These are phyloP conservation scores for Cerastoderma edule DNA, from an alignment of 2,888 invertebrate species.

Conservation along the genomic window DNA sequence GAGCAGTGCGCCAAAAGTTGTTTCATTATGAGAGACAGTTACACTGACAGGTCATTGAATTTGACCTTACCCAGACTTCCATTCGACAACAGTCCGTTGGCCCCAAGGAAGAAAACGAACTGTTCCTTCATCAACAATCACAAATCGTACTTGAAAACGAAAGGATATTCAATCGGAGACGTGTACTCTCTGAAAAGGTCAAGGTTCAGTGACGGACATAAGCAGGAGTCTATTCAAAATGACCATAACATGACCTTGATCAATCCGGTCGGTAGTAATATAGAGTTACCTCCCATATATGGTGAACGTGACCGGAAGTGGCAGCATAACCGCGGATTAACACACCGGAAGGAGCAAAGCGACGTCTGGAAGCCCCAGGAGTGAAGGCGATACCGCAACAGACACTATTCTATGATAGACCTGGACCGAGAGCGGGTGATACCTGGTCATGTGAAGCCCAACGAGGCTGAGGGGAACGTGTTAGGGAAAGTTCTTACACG, in stretches of 20 bases:
- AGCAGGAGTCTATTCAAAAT: background rate
- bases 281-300: constrained; percentile 27
- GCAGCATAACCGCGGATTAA: constrained; percentile 4
- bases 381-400: constrained; percentile 7
- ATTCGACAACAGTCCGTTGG: constrained; percentile 33
- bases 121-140: constrained; percentile 42
- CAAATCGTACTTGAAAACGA: constrained; percentile 30
- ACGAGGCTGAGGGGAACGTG: constrained; percentile 5
- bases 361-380: constrained; percentile 38
- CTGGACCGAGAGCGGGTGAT: constrained; percentile 25
- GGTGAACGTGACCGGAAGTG: background rate
- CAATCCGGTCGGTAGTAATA: constrained; percentile 5
- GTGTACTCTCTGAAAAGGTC: constrained; percentile 36
- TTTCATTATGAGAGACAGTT: constrained; percentile 5
- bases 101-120: constrained; percentile 30
- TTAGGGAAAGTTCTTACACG: constrained; percentile 32
- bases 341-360: constrained; percentile 16
- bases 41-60: constrained; percentile 7
- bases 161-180: constrained; percentile 30
- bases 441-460: constrained; percentile 29
- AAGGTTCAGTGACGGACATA: background rate
- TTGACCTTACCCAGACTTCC: constrained; percentile 31
- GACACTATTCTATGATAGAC: constrained; percentile 16
- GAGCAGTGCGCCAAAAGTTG: too few relatives aligned
- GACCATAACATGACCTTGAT: background rate